Base-by-base conservation (phyloP, 2,113 vertebrate species). In the Craseonycteris thonglongyai region DNA sequence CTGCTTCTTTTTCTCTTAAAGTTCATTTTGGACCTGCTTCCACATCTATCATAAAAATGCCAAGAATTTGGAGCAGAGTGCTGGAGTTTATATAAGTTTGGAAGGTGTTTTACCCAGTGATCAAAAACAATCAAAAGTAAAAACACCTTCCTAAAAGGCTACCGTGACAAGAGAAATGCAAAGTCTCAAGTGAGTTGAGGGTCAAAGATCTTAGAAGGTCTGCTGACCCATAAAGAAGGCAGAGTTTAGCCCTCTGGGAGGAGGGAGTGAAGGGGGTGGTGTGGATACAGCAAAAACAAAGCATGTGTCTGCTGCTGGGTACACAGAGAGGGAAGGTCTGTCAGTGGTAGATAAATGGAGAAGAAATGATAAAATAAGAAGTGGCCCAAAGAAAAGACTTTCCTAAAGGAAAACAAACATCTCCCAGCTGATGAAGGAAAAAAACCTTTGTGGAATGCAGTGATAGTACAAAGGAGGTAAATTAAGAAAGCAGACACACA, bases 131-230 rank as follows among this genome's bases (percentile, higher is more conserved):
- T 78, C n/a, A 26, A 42, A 88, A 89, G 58, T 82, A 94, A 75
- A 92, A 95, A 92, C 92, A 88, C 54, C 51, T 84, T 78, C 95
- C 81, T 84, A 69, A 81, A 96, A 96, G 85, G 72, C 78, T 90
- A 84, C 71, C 78, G 59, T 84, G 95, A 51, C 49, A 26, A 74
- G 81, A 85, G 59, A 95, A 81, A 81, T 15, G 26, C 90, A 84
- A 89, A 71, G 35, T 96, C n/a, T 74, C 81, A n/a, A 59, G 81
- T 88, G 82, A 90, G 76, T 56, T 92, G 63, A 42, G 91, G 83
- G 82, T 95, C 95, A 93, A 10, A 88, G 65, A 47, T 71, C 65
- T 65, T 94, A 61, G 85, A 40, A 96, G 51, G 71, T 94, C 66
- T 81, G n/a, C 65, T 85, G 11, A 30, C 93, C 94, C 74, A 61